Base-by-base conservation (phyloP, 2,113 vertebrate genomes). In the Engystomops pustulosus region DNA sequence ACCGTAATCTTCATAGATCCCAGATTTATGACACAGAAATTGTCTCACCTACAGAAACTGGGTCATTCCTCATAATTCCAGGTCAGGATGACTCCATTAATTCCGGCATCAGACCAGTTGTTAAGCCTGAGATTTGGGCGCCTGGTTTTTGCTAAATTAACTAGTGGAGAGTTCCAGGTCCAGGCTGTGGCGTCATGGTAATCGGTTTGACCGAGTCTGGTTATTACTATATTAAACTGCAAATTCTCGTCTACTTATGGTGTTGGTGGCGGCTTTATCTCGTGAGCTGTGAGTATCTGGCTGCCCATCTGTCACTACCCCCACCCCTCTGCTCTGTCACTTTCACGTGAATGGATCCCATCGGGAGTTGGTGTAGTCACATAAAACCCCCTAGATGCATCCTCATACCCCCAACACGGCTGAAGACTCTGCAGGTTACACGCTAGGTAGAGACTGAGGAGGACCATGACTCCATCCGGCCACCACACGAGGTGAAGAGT, bases 81-180 rank as follows among this genome's bases (percentile, higher is more conserved):
- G 32, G 32, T 36, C 65, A 68, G 14, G 34, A 27, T 51, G 45
- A 27, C 45, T 10, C 27, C 27, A 32, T 9, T 32, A 32, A 51
- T 51, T 75, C 27, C 32, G 27, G 14, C 27, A 1, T 8, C 15
- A 49, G n/a, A n/a, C n/a, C n/a, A n/a, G n/a, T n/a, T n/a, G n/a
- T n/a, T 51, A 75, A 75, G 6, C 71, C 45, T 18, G 23, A 51
- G 71, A 45, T 75, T 49, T 75, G 7, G 38, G 9, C 41, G 44
- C 41, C 70, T 74, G 44, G 49, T 20, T n/a, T n/a, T n/a, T n/a
- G 25, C 45, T 47, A 75, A 20, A 75, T 75, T 75, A 51, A 75
- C 27, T 32, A 51, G 45, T 3, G 25, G n/a, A n/a, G n/a, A n/a
- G n/a, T n/a, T n/a, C 15, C 27, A 20, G 44, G 71, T 6, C 14